These are phyloP conservation scores for Emydoidea blandingii DNA, from an alignment of 2,797 vertebrate genomes.

Conservation along the genomic window DNA sequence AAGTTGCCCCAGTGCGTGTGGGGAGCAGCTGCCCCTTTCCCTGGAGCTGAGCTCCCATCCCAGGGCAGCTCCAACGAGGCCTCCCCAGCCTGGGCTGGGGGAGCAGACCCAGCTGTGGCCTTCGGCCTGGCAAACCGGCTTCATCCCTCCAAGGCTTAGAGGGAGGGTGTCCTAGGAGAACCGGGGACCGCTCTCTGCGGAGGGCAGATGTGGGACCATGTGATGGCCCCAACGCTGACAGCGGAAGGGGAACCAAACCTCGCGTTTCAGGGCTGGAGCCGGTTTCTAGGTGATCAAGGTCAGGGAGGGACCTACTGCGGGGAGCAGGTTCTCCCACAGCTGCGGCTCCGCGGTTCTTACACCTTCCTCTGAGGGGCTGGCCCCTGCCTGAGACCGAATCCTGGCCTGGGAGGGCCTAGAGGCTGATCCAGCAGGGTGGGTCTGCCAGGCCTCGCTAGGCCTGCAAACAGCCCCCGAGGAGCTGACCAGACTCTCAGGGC, in stretches of 20 bases:
- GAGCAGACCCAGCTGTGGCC: not conserved
- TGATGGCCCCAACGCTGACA: too few relatives aligned
- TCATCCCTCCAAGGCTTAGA: not conserved
- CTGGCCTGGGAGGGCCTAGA: too few relatives aligned
- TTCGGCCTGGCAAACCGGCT: not conserved
- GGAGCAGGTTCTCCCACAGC: too few relatives aligned
- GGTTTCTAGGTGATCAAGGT: too few relatives aligned
- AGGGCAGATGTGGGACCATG: not conserved
- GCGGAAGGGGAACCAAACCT: not conserved
- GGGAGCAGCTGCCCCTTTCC: not conserved
- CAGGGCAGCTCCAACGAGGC: not conserved
- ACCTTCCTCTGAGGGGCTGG: not conserved
- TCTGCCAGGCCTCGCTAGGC: not conserved
- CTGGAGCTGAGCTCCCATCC: not conserved
- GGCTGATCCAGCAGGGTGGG: not conserved
- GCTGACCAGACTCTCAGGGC: too few relatives aligned
- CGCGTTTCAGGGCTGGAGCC: not conserved
- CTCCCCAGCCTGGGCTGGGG: not conserved
- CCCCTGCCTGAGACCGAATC: not conserved
- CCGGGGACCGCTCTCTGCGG: fast-evolving
- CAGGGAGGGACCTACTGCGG: not conserved
- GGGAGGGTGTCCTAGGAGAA: not conserved
- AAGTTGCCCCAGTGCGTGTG: not conserved
- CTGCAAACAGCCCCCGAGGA: too few relatives aligned
- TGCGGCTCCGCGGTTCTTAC: not conserved